These are phyloP conservation scores for Tragelaphus scriptus DNA, from an alignment of 2,113 vertebrate genomes.

Conservation along the genomic window DNA sequence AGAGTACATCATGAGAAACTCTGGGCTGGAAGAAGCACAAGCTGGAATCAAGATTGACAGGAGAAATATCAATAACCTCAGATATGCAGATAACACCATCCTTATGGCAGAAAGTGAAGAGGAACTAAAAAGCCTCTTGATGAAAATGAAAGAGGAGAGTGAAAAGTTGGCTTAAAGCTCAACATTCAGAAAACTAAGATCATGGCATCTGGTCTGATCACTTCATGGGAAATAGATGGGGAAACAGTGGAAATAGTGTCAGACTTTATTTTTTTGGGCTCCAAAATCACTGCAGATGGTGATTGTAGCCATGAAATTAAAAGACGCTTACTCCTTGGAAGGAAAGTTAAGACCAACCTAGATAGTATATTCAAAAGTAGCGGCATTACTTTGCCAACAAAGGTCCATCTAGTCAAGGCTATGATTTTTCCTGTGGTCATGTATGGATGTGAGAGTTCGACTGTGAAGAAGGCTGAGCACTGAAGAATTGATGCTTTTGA, in stretches of 20 bases:
- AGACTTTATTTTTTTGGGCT: rapidly evolving
- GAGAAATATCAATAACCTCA: neutral
- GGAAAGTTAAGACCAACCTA: neutral
- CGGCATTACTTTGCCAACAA: neutral
- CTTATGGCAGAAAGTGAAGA: neutral
- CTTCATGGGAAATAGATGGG: neutral
- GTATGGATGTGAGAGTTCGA: too few species aligned
- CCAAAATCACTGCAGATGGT: neutral
- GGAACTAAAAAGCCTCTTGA: neutral
- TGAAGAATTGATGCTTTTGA: too few species aligned
- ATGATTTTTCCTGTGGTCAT: too few species aligned
- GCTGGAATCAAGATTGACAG: neutral
- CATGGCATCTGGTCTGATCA: neutral
- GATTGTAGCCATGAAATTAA: neutral
- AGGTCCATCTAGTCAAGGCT: too few species aligned
- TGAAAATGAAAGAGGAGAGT: neutral
- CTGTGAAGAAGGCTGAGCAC: rapidly evolving
- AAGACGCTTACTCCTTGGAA: neutral
- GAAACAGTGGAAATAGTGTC: neutral
- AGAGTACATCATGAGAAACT: neutral
- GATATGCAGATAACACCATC: neutral
- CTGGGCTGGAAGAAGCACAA: neutral
- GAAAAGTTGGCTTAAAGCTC: neutral
- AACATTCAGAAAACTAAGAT: neutral
- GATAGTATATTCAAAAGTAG: neutral